Conservation (phyloP, 2,797 vertebrate species). For the Muscicapa striata region DNA sequence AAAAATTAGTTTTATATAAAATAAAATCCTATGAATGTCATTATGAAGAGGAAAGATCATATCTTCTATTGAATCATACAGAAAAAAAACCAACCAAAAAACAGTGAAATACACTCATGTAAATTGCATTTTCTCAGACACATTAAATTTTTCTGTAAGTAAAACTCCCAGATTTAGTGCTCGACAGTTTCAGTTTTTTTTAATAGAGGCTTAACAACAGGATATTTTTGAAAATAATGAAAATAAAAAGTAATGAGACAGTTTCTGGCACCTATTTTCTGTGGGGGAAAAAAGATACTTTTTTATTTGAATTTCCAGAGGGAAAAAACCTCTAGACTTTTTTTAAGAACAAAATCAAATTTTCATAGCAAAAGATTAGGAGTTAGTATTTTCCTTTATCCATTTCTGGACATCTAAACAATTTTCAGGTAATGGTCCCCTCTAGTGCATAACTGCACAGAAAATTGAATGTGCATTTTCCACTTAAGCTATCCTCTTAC, state of each 20-base stretch:
- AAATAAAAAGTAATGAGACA: background rate
- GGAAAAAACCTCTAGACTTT: background rate
- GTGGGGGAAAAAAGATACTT: background rate
- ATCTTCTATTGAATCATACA: background rate
- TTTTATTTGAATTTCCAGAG: background rate
- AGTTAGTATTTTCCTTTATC: background rate
- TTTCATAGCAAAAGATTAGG: background rate
- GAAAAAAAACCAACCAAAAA: background rate
- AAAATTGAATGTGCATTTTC: background rate
- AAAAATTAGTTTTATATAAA: background rate
- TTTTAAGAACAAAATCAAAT: background rate
- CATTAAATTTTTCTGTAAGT: background rate
- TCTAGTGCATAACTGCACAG: background rate
- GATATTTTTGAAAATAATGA: background rate
- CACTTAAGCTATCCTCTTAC: background rate
- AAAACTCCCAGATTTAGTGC: background rate
- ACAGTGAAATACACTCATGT: background rate
- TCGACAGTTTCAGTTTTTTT: background rate
- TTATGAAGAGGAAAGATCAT: background rate
- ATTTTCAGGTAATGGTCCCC: background rate
- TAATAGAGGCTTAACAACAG: background rate
- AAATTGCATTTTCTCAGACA: background rate
- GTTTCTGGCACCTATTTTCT: background rate
- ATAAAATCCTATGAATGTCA: background rate
- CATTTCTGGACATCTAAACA: background rate